Base-by-base conservation (phyloP, 2,888 invertebrate species). In the Busseola fusca region DNA sequence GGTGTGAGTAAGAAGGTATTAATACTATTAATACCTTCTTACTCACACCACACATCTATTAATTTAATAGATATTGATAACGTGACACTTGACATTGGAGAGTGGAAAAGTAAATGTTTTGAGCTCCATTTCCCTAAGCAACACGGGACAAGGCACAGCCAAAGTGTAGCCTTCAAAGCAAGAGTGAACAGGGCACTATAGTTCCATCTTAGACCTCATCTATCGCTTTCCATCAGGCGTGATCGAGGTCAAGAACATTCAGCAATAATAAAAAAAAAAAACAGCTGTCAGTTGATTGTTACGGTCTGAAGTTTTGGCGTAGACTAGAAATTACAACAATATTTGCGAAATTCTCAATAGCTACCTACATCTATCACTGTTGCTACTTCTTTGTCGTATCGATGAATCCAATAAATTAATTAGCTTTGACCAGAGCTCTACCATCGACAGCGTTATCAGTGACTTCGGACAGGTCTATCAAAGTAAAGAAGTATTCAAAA, bases 361-460 rank as follows among this genome's bases (percentile, higher is more conserved):
- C 52, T 52, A 25, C 14, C 16, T 25, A 18, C 9, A 18, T 14
- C 18, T 6, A 52, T 16, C 34, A 18, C 16, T 7, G 30, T 69
- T 25, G 18, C 5, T 52, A 14, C 9, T 48, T 37, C 21, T 34
- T 34, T 18, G 16, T 48, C 10, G n/a, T 66, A 42, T 66, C 65
- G 18, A 66, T 66, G n/a, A 50, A 12, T 27, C 9, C 18, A 68
- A 12, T 27, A 3, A 67, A 27, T 63, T 27, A 4, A 67, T 37
- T 16, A 21, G 18, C 3, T 48, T 48, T 18, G 42, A 34, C 14
- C 66, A 21, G 21, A 66, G 25, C 25, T 25, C 16, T 10, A 6
- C 16, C 14, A 25, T 34, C 1, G 7, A 21, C 21, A 34, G 34
- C 45, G 25, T 30, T 70, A 30, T n/a, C 40, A 25, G 14, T 68